Percentiles rank a stretch among this genome's conserved stretches.
phyloP scores from a whole-genome alignment of 2,113 vertebrate genomes.

The Zosterops borbonicus region DNA sequence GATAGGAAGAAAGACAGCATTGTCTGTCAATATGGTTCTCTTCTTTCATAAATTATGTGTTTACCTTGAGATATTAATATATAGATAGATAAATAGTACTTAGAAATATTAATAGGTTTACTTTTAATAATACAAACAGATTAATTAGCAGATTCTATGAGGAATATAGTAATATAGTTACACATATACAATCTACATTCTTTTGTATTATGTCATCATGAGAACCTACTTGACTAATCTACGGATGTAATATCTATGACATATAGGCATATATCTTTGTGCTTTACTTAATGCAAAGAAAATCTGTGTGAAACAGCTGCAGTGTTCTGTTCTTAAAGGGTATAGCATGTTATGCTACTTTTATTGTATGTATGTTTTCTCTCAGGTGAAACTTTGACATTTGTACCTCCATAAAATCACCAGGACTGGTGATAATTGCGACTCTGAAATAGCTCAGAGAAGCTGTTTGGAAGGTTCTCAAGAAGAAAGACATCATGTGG shows the following conservation, averaged over 20 bases:
- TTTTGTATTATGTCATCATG: background rate
- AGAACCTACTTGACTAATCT: background rate
- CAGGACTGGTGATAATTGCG: slow-evolving; percentile 27
- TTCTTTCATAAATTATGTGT: background rate
- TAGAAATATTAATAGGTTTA: background rate
- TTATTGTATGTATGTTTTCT: background rate
- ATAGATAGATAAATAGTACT: background rate
- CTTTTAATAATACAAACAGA: background rate
- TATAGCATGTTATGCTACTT: background rate
- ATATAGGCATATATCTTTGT: background rate
- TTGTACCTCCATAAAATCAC: background rate
- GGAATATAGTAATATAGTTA: background rate
- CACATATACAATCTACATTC: background rate
- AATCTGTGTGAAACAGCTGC: background rate
- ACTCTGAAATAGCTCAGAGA: slow-evolving; percentile 11
- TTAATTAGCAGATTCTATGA: background rate
- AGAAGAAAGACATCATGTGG: background rate
- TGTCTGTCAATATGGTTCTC: background rate
- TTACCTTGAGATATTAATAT: background rate
- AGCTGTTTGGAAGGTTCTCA: slow-evolving; percentile 25
- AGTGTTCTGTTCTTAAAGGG: background rate
- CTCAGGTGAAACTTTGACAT: background rate
- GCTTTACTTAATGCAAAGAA: background rate
- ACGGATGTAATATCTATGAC: background rate
- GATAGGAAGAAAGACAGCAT: background rate